These are phyloP conservation scores for Helicolenus hilgendorfi DNA, from an alignment of 2,797 vertebrate genomes.

Conservation along the genomic window DNA sequence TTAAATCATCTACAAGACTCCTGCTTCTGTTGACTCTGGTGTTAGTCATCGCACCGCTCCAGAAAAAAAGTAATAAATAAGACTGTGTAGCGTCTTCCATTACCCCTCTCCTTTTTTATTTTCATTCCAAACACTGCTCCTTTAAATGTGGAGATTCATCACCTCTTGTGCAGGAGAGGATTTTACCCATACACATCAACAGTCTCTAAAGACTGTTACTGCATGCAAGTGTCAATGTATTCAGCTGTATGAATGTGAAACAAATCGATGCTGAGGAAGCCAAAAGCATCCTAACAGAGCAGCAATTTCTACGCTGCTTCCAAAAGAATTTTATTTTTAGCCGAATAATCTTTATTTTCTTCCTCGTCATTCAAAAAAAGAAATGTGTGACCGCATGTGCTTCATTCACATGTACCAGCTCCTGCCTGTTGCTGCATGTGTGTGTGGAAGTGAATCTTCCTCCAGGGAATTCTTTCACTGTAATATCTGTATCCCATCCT, in stretches of 20 bases:
- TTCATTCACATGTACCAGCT: constrained; percentile 51
- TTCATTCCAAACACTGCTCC: background rate
- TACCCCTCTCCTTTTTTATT: background rate
- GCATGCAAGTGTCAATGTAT: background rate
- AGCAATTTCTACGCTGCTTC: background rate
- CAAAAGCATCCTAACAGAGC: background rate
- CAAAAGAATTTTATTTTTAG: background rate
- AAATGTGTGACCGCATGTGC: background rate
- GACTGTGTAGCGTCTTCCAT: background rate
- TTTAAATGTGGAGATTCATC: background rate
- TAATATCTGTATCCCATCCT: constrained; percentile 60
- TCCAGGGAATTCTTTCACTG: constrained; percentile 38
- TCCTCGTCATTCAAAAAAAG: background rate
- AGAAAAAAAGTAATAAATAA: background rate
- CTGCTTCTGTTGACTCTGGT: background rate
- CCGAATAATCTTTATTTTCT: background rate
- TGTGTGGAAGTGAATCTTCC: constrained; percentile 20
- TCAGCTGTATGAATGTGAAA: background rate
- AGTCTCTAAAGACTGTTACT: background rate
- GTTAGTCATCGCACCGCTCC: background rate
- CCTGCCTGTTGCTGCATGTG: constrained; percentile 38
- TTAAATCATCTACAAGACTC: background rate
- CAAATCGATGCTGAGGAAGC: background rate
- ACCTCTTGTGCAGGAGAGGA: background rate
- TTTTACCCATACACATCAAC: constrained; percentile 1